Conservation (phyloP, 2,888 invertebrate genomes). For the Mongoloraphidia duomilia region DNA sequence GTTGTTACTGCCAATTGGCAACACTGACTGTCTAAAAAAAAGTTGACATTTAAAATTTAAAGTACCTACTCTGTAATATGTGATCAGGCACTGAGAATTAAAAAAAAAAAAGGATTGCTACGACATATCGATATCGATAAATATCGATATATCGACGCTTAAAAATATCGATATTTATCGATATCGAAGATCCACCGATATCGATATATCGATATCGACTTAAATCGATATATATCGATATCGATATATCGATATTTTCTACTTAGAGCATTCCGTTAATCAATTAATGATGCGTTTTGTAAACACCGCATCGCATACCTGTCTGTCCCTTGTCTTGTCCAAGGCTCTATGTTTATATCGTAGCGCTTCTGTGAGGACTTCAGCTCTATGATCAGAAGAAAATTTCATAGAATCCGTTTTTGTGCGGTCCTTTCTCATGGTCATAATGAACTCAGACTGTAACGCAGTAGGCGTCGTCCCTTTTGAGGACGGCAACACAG, state of each 20-base stretch:
- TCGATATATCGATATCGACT: too few relatives aligned
- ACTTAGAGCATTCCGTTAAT: too few relatives aligned
- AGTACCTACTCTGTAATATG: conserved; percentile 1
- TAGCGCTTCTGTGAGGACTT: conserved; percentile 84
- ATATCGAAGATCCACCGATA: too few relatives aligned
- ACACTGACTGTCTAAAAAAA: too few relatives aligned
- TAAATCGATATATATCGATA: too few relatives aligned
- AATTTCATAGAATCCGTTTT: conserved; percentile 92
- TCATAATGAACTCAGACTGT: conserved; percentile 58
- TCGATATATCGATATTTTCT: too few relatives aligned
- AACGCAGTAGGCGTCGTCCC: conserved; percentile 35
- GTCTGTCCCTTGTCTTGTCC: conserved; percentile 64
- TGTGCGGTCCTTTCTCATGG: conserved; percentile 68
- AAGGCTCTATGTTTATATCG: conserved; percentile 64
- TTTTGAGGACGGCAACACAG: conserved; percentile 33
- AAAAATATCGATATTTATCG: too few relatives aligned
- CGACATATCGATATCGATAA: too few relatives aligned
- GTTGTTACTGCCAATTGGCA: too few relatives aligned
- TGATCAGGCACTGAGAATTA: neutral
- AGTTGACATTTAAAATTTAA: too few relatives aligned
- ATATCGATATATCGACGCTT: too few relatives aligned
- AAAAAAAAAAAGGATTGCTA: neutral
- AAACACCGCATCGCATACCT: conserved; percentile 43
- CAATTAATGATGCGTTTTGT: too few relatives aligned
- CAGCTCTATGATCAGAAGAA: conserved; percentile 86